Base-by-base conservation (phyloP, 2,888 invertebrate species). In the Sesia bembeciformis region DNA sequence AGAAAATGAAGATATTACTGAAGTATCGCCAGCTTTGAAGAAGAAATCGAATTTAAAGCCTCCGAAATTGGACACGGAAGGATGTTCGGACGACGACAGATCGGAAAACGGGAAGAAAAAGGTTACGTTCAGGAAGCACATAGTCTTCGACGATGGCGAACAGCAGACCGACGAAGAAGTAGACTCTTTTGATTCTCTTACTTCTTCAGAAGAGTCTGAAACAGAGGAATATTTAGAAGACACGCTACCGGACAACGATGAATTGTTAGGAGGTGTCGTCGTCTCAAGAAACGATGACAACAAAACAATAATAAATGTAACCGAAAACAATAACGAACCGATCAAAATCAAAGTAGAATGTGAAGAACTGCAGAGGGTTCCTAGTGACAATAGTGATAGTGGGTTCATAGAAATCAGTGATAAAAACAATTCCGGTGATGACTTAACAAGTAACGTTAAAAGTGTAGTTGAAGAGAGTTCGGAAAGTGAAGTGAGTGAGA, bases 91-190 rank as follows among this genome's bases (percentile, higher is more conserved):
- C 52, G 89, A 89, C 40, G 89, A 89, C 53, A 65, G 86, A 53
- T 88, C 89, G 0, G 89, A 89, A 53, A 73, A 75, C 54, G 85
- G 83, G 0, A 89, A 88, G 57, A 90, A 90, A 60, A 72, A 75
- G 38, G 89, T 90, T 0, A 90, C 88, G 3, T 90, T 90, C 58
- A 78, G 83, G 62, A 90, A 87, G 57, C 87, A 87, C 53, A 87
- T 90, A n/a, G 67, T 89, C 53, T 90, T 90, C 61, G 90, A 90
- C 58, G 90, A 90, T 61, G 90, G 90, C 4, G 90, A 90, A 51
- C 80, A 83, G 56, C 89, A 88, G 62, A 89, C 89, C 6, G 89
- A 89, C 43, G 84, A 88, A 52, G 86, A 83, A 62, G 70, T 72
- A 3, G 76, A 80, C 58, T 85, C 86, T 0, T 89, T 88, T 64